A percentile compares a stretch with the other conserved stretches of the same genome.
These are phyloP conservation scores for Porites australiensis DNA, from an alignment of 64 coral and sea anemone species.

Conservation along the genomic window DNA sequence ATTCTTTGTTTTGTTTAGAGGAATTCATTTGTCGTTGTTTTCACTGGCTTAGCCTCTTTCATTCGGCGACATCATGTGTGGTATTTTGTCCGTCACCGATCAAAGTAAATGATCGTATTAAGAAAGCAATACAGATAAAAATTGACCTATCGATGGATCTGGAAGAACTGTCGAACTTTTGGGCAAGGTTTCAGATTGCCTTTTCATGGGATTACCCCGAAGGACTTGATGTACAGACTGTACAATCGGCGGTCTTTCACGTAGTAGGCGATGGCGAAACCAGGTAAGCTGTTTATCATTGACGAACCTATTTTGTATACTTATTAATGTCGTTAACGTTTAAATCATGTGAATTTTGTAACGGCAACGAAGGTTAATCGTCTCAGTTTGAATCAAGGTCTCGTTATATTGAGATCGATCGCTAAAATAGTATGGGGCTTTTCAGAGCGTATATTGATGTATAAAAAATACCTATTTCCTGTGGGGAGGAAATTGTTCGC, in stretches of 20 bases:
- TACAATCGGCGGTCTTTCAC: slow-evolving; percentile 90
- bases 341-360: not conserved
- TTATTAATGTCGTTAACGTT: too few species aligned
- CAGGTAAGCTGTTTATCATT: slow-evolving; percentile 50
- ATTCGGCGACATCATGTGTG: not conserved
- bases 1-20: slow-evolving; percentile 34
- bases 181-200: slow-evolving; percentile 91
- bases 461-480: not conserved
- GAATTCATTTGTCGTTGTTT: not conserved
- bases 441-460: not conserved
- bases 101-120: not conserved
- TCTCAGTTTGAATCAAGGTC: not conserved
- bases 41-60: not conserved
- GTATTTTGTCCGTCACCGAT: not conserved
- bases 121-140: not conserved
- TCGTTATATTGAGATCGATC: not conserved
- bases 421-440: not conserved
- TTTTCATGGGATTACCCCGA: slow-evolving; percentile 96
- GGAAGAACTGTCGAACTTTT: slow-evolving; percentile 78
- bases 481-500: not conserved
- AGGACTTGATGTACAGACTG: slow-evolving; percentile 83
- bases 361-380: not conserved
- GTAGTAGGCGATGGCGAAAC: slow-evolving; percentile 86
- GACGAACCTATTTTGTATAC: too few species aligned
- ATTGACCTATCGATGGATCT: slow-evolving; percentile 61